Conservation (phyloP, 2,888 invertebrate species). For the Dysmachus trigonus region DNA sequence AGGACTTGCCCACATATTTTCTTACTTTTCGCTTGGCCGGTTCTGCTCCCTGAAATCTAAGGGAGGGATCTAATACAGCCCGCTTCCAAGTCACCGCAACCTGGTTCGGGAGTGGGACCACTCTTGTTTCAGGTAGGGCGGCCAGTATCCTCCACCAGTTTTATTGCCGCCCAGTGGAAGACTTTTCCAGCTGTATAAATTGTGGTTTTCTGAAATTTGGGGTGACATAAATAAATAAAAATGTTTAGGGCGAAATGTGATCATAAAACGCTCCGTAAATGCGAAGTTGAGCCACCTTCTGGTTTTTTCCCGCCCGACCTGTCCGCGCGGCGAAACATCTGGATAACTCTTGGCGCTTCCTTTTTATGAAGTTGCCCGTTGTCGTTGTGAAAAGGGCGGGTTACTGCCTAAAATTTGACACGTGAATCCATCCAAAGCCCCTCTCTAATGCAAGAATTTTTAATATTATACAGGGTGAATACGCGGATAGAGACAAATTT, state of each 20-base stretch:
- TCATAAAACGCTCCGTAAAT: conserved; percentile 29
- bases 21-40: neutral
- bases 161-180: conserved; percentile 24
- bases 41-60: neutral
- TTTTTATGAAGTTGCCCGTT: conserved; percentile 12
- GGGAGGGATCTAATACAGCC: neutral
- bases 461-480: neutral
- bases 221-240: conserved; percentile 42
- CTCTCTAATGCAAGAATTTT: neutral
- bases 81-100: neutral
- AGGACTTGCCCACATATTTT: neutral
- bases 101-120: neutral
- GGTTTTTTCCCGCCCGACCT: neutral
- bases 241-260: conserved; percentile 24
- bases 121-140: neutral
- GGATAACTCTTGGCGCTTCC: neutral
- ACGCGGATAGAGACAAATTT: neutral
- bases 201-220: conserved; percentile 27
- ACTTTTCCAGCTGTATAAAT: conserved; percentile 26
- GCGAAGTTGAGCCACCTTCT: neutral
- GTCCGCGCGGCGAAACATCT: neutral
- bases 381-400: neutral
- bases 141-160: neutral
- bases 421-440: neutral
- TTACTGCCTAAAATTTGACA: conserved; percentile 19